A percentile compares a stretch with the other conserved stretches of the same genome.
phyloP scores from a whole-genome alignment of 1,140 invertebrate genomes.

The Trachymyrmex cornetzi region DNA sequence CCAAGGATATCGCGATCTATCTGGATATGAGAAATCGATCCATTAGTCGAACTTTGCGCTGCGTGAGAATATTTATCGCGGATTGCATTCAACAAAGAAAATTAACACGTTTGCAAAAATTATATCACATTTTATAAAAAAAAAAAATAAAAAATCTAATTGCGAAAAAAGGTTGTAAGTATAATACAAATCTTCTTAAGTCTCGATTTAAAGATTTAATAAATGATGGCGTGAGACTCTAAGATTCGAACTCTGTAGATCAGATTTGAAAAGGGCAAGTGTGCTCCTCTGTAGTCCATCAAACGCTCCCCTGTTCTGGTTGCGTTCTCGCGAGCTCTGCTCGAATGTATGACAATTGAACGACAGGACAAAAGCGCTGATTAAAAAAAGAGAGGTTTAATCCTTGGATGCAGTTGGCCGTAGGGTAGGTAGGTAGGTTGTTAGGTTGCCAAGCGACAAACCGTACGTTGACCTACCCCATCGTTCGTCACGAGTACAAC shows the following conservation, averaged over 20 bases:
- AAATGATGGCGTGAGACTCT: background rate
- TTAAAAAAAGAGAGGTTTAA: slow-evolving; percentile 72
- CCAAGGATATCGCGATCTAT: slow-evolving; percentile 39
- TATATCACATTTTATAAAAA: background rate
- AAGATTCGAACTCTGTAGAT: background rate
- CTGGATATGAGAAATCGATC: background rate
- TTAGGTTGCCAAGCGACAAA: slow-evolving; percentile 84
- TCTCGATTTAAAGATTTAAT: background rate
- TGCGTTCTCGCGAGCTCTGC: slow-evolving; percentile 53
- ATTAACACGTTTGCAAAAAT: background rate
- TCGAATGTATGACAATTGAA: slow-evolving; percentile 78
- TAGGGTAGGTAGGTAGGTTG: slow-evolving; percentile 75
- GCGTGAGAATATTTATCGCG: background rate
- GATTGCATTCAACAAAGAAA: background rate
- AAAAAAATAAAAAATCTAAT: background rate
- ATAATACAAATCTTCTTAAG: background rate
- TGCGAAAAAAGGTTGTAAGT: background rate
- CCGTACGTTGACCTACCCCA: slow-evolving; percentile 81
- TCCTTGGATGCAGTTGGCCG: slow-evolving; percentile 77
- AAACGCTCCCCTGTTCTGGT: slow-evolving; percentile 37
- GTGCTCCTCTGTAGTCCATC: slow-evolving; percentile 46
- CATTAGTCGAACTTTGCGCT: background rate
- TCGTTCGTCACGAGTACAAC: slow-evolving; percentile 63
- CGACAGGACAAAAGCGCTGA: slow-evolving; percentile 78
- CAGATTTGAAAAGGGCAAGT: slow-evolving; percentile 18